These are phyloP conservation scores for Sarcophaga variegata DNA, from an alignment of 2,888 invertebrate species.

Conservation along the genomic window DNA sequence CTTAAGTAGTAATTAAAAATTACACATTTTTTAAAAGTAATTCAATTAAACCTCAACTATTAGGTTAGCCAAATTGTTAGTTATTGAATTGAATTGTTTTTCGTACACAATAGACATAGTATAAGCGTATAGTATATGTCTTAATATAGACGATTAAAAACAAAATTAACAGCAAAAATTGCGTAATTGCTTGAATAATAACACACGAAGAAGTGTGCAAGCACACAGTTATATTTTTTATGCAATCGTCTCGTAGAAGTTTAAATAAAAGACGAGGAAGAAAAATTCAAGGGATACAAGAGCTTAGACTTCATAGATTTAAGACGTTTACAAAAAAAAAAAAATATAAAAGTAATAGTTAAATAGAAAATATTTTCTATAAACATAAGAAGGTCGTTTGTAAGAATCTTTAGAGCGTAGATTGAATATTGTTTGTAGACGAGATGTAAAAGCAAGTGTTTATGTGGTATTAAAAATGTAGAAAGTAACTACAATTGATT, in stretches of 20 bases:
- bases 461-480: constrained; percentile 21
- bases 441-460: neutral
- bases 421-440: constrained; percentile 25
- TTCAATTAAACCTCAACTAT: no score
- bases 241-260: constrained; percentile 21
- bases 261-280: constrained; percentile 29
- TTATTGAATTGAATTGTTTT: neutral
- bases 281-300: constrained; percentile 34
- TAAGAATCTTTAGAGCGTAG: constrained; percentile 19
- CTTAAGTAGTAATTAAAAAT: no score
- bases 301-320: constrained; percentile 4
- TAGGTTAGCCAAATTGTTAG: no score
- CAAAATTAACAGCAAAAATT: constrained; percentile 63
- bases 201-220: constrained; percentile 36
- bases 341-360: constrained; percentile 10
- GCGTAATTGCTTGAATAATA: constrained; percentile 71
- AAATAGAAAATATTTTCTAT: constrained; percentile 8
- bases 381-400: constrained; percentile 57
- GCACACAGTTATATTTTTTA: constrained; percentile 17
- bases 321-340: constrained; percentile 12
- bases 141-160: constrained; percentile 1
- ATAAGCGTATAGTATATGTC: neutral
- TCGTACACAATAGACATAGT: neutral
- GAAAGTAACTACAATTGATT: neutral
- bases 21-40: no score